phyloP scores from a whole-genome alignment of 1,140 invertebrate genomes.

The Phortica variegata region DNA sequence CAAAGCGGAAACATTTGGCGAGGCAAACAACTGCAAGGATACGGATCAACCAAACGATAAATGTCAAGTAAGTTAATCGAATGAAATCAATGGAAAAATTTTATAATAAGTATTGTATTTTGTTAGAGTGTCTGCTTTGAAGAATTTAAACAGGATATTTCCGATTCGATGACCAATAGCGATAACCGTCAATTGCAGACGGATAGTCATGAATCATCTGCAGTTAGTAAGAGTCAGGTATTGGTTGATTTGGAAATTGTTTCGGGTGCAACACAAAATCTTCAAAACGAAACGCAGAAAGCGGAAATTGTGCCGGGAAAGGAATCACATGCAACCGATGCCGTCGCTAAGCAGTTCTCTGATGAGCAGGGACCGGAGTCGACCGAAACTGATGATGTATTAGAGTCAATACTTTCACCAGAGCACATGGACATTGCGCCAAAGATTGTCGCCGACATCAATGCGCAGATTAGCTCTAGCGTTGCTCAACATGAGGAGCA shows the following conservation, averaged over 20 bases:
- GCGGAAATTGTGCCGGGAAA: conserved; percentile 27
- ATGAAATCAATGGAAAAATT: background rate
- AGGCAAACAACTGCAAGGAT: conserved; percentile 36
- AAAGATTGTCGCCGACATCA: conserved; percentile 7
- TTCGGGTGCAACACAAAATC: conserved; percentile 3
- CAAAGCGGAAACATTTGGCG: conserved; percentile 32
- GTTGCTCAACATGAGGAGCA: conserved; percentile 16
- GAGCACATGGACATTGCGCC: conserved; percentile 17
- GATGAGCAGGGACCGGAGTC: conserved; percentile 15
- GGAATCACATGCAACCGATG: conserved; percentile 29
- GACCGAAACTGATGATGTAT: conserved; percentile 19
- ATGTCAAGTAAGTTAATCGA: conserved; percentile 34
- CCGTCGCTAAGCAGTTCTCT: conserved; percentile 27
- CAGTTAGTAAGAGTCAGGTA: conserved; percentile 33
- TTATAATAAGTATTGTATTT: background rate
- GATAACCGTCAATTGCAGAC: conserved; percentile 12
- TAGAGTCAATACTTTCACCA: background rate
- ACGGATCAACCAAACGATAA: conserved; percentile 35
- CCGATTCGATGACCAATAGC: conserved; percentile 35
- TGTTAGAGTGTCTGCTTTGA: conserved; percentile 45
- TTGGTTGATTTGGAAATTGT: conserved; percentile 19
- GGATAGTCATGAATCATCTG: conserved; percentile 34
- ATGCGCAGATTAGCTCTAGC: conserved; percentile 12
- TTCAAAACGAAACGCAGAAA: conserved; percentile 19
- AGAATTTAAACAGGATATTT: conserved; percentile 24